These are phyloP conservation scores for Pecten maximus DNA, from an alignment of 2,888 invertebrate genomes.

Conservation along the genomic window DNA sequence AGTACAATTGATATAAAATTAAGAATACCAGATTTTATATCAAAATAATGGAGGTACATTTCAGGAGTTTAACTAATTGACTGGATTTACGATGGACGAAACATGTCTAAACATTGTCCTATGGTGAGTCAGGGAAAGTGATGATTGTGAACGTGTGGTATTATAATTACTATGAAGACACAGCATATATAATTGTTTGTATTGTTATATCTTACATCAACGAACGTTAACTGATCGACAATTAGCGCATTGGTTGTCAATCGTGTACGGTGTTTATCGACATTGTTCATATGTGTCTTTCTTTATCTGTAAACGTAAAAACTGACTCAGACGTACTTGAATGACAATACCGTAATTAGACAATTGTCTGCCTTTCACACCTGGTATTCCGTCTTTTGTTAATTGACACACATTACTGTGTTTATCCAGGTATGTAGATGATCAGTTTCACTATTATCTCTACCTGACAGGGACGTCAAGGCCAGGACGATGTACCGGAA, in stretches of 20 bases:
- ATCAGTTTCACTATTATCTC: background rate
- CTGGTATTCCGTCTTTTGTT: background rate
- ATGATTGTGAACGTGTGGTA: background rate
- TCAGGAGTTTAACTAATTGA: too few species aligned
- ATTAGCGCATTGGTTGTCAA: background rate
- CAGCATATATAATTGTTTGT: background rate
- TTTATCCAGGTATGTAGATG: background rate
- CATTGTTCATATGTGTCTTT: background rate
- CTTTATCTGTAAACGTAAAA: background rate
- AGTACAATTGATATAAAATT: too few species aligned
- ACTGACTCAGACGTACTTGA: background rate
- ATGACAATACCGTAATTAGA: background rate
- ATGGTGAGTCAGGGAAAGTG: background rate
- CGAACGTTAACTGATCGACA: background rate
- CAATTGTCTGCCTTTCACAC: background rate
- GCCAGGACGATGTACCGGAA: background rate
- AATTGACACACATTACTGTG: background rate
- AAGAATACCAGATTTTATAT: too few species aligned
- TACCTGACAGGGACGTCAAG: background rate
- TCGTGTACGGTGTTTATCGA: background rate
- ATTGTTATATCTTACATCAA: background rate
- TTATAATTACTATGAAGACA: background rate
- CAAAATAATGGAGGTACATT: too few species aligned
- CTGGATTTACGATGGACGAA: background rate
- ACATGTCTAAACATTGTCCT: background rate